Evolutionary conservation across 1,140 invertebrate species (phyloP).

Genomic region (Zaprionus davidi): DNA sequence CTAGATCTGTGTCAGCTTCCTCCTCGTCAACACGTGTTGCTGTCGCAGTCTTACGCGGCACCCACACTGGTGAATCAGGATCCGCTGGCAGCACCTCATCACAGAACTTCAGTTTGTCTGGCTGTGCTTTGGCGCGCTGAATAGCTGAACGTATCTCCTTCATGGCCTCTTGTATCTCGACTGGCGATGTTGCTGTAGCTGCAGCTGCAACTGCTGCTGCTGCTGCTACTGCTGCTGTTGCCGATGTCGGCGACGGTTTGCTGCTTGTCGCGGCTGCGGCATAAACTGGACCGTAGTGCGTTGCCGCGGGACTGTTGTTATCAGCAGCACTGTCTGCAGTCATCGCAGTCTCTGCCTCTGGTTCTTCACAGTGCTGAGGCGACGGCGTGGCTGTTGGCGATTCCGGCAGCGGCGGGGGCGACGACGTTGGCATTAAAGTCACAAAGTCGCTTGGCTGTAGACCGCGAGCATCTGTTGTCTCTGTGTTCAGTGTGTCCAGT

Average conservation of each 20-base stretch:
- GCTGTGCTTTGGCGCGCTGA: constrained; percentile 87
- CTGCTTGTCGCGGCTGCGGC: constrained; percentile 34
- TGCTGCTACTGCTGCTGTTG: constrained; percentile 34
- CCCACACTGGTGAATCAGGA: constrained; percentile 81
- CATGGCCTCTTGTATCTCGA: constrained; percentile 89
- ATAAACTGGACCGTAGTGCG: constrained; percentile 63
- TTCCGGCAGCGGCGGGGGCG: constrained; percentile 46
- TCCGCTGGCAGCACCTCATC: constrained; percentile 74
- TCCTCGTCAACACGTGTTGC: constrained; percentile 85
- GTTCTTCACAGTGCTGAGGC: constrained; percentile 15
- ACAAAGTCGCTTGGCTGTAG: constrained; percentile 15
- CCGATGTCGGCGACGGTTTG: neutral
- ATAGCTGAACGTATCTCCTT: constrained; percentile 92
- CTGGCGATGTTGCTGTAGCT: constrained; percentile 57
- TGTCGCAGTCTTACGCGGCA: constrained; percentile 65
- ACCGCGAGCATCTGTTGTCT: neutral
- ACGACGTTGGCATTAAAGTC: constrained; percentile 1
- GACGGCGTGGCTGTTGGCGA: constrained; percentile 51
- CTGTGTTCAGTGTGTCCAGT: neutral
- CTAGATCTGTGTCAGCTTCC: constrained; percentile 94
- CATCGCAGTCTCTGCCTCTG: neutral
- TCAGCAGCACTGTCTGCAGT: constrained; percentile 29
- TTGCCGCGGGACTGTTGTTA: constrained; percentile 29
- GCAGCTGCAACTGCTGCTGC: constrained; percentile 22
- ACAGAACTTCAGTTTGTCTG: constrained; percentile 79